Base-by-base conservation (phyloP, 2,113 vertebrate species). In the Tricholaema leucomelas region DNA sequence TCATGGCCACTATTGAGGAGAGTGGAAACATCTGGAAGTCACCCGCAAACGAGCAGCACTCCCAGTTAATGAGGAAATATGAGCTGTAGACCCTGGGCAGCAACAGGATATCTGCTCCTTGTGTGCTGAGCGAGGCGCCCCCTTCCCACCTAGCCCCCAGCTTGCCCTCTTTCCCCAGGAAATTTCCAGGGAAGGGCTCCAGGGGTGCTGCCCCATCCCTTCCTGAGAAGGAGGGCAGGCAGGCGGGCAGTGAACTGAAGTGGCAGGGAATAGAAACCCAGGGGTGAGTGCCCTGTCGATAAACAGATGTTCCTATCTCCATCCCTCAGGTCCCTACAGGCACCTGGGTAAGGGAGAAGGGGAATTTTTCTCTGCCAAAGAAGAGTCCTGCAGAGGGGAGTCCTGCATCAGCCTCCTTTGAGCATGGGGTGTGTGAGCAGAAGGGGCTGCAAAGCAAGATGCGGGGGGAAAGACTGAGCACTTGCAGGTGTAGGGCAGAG, bases 21-120 rank as follows among this genome's bases (percentile, higher is more conserved):
- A 94, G 91, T 92, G 79, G 90, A 95, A 96, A 96, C 94, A 97
- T 96, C 96, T 94, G 93, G 95, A 95, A 94, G 80, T 96, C 77
- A 67, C 96, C 85, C 82, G 16, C 77, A 96, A 95, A 90, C 0
- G 1, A 95, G 69, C 60, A 3, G 82, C 6, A 8, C 80, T 95
- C 88, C 80, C 85, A 81, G 80, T 95, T 96, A 96, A 97, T 88
- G 92, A 97, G 92, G 95, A 96, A 96, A 96, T 83, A 91, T 91
- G 93, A 96, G 93, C 76, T 10, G 0, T 42, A 87, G 88, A 95
- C 72, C 83, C 75, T 67, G 61, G 88, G 93, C 91, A 94, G 93
- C 81, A 94, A 88, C 83, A 96, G 95, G 95, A 96, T 94, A 92
- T 87, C 61, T 81, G 86, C 58, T 94, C 75, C 94, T 91, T 72